Conservation (phyloP, 2,113 vertebrate genomes). For the Baryphthengus martii region DNA sequence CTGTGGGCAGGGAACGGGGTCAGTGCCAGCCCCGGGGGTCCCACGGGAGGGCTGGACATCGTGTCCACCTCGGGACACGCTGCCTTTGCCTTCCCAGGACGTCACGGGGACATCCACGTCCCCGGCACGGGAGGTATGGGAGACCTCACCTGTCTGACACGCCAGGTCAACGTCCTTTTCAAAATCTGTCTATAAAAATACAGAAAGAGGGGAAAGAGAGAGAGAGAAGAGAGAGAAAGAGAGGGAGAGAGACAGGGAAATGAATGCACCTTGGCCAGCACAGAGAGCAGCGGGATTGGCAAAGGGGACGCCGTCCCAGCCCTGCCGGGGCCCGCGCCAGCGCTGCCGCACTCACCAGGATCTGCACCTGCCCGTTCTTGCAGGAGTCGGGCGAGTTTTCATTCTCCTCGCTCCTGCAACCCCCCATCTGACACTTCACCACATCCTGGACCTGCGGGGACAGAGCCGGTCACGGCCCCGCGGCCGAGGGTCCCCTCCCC, state of each 20-base stretch:
- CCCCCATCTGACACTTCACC: constrained; percentile 93
- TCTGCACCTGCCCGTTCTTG: constrained; percentile 99
- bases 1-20: constrained; percentile 51
- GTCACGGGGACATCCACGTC: background rate
- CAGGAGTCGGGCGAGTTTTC: constrained; percentile 98
- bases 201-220: constrained; percentile 49
- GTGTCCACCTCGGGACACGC: rapidly evolving
- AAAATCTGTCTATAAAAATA: constrained; percentile 92
- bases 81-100: background rate
- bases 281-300: background rate
- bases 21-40: background rate
- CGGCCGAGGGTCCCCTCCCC: background rate
- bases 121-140: background rate
- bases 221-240: constrained; percentile 57
- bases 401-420: constrained; percentile 91
- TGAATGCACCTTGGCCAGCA: constrained; percentile 47
- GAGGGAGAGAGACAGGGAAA: constrained; percentile 16
- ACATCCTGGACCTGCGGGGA: constrained; percentile 91
- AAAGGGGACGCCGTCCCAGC: background rate
- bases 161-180: constrained; percentile 99
- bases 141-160: constrained; percentile 92
- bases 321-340: background rate
- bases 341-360: constrained; percentile 87
- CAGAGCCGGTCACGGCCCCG: constrained; percentile 11
- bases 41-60: rapidly evolving